These are phyloP conservation scores for Lochmaea capreae DNA, from an alignment of 2,888 invertebrate species.

Conservation along the genomic window DNA sequence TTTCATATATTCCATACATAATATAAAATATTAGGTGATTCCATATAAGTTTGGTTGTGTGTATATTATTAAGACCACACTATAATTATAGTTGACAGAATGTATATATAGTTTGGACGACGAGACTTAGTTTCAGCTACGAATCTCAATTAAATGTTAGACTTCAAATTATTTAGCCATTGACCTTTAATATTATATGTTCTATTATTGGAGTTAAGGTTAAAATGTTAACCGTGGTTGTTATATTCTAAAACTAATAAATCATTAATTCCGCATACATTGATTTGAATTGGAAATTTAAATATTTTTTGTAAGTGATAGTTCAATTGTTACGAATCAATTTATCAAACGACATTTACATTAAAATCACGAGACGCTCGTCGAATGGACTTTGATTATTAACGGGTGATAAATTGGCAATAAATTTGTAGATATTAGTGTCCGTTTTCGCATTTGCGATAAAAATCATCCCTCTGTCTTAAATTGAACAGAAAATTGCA, in stretches of 20 bases:
- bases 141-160: neutral
- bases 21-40: too few relatives aligned
- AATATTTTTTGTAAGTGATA: neutral
- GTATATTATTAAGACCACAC: neutral
- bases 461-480: too few relatives aligned
- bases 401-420: neutral
- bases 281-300: slow-evolving; percentile 14
- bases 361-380: too few relatives aligned
- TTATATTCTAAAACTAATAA: slow-evolving; percentile 4
- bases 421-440: too few relatives aligned
- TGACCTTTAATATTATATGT: slow-evolving; percentile 13
- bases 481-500: too few relatives aligned
- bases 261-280: neutral
- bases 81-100: neutral
- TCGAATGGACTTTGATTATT: neutral
- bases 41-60: too few relatives aligned
- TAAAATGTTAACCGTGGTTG: slow-evolving; percentile 1
- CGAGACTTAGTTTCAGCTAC: neutral
- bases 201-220: slow-evolving; percentile 9
- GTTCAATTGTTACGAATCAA: neutral
- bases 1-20: too few relatives aligned
- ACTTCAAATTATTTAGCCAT: slow-evolving; percentile 10
- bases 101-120: neutral
- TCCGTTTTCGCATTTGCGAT: too few relatives aligned
- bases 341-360: too few relatives aligned